Conservation (phyloP, 2,113 vertebrate species). For the Parus major region DNA sequence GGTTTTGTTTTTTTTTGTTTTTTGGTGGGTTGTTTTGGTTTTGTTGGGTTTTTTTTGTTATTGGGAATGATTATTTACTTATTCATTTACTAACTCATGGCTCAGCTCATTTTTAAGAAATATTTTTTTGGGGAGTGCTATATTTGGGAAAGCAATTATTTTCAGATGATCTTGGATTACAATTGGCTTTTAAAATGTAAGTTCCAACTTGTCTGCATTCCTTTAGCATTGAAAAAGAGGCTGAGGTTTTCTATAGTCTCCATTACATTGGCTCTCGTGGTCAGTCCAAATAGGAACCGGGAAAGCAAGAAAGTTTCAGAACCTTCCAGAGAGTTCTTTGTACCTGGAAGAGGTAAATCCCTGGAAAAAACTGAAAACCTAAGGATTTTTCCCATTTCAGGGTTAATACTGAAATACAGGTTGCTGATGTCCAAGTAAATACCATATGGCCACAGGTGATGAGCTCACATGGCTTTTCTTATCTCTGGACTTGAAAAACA, state of each 20-base stretch:
- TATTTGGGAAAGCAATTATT: not conserved
- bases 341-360: not conserved
- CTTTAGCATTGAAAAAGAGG: not conserved
- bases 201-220: not conserved
- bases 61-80: not conserved
- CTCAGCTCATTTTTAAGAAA: not conserved
- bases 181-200: not conserved
- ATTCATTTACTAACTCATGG: not conserved
- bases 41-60: not conserved
- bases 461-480: not conserved
- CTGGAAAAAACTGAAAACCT: not conserved
- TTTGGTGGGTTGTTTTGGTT: too few species aligned
- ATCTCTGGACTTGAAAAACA: not conserved
- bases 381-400: not conserved
- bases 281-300: not conserved
- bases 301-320: not conserved
- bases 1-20: not conserved
- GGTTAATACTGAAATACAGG: not conserved
- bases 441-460: not conserved
- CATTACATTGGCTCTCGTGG: not conserved
- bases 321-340: not conserved
- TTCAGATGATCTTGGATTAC: not conserved
- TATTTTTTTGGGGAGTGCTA: accelerated
- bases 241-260: not conserved
- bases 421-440: not conserved